Evolutionary conservation across 2,797 vertebrate species (phyloP), one percentile per base, ranked within the genome.

Genomic region (Myioborus miniatus): DNA sequence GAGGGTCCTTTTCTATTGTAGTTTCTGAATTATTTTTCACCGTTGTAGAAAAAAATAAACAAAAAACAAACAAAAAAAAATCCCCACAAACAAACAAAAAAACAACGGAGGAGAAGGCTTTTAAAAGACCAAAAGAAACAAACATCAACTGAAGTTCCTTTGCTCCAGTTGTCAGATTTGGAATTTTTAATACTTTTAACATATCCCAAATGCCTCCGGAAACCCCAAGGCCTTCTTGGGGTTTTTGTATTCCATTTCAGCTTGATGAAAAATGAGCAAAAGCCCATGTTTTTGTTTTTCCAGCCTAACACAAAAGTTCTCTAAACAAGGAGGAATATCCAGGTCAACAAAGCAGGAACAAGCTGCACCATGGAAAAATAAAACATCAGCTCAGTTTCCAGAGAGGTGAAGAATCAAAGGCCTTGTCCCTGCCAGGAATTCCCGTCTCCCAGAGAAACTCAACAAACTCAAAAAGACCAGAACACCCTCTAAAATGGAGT

Each of bases 111-210:
- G 69, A 72, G 34, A 82, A 62, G 64, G 36, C 6, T 90, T 94
- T 93, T 83, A 21, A 71, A 96, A 79, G 80, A 80, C 78, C 76
- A 87, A 93, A 95, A 80, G 85, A 93, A 84, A 95, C 75, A 93
- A 95, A 95, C 59, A 76, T n/a, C 6, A 13, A 27, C 37, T 50
- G 55, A 79, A 63, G 43, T 71, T 9, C 2, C 47, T 74, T 49
- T 39, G 56, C 89, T 93, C 75, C 3, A 1, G 18, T 60, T 60
- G 50, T 84, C 63, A 80, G 53, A 20, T 6, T 32, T 9, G n/a
- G 71, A 67, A 49, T 79, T 83, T 94, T 91, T 67, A 75, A 87
- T 71, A 76, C n/a, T 78, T 71, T 74, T 83, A 89, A 78, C 75
- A 64, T 89, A 75, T 89, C 80, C 37, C 4, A 90, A 93, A 86